Conservation (phyloP, 2,113 vertebrate species). For the Corynorhinus townsendii region DNA sequence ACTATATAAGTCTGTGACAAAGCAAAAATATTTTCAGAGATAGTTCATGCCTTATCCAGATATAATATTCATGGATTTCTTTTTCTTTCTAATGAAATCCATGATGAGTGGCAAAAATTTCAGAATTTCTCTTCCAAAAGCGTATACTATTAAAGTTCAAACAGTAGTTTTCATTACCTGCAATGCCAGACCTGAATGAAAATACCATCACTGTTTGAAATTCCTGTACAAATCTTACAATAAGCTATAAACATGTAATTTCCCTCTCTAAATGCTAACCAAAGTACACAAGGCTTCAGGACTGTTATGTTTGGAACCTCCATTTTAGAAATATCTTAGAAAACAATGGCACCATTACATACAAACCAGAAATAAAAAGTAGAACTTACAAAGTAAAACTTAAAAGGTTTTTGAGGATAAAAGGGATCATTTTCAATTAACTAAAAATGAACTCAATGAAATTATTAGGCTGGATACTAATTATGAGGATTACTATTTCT, state of each 20-base stretch:
- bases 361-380: not conserved
- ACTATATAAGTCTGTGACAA: not conserved
- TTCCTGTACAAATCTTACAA: not conserved
- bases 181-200: not conserved
- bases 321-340: not conserved
- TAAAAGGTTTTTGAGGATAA: not conserved
- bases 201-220: not conserved
- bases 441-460: not conserved
- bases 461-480: not conserved
- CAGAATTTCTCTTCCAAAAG: conserved; percentile 4
- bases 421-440: not conserved
- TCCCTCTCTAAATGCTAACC: not conserved
- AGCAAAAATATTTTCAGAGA: not conserved
- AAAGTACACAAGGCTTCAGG: not conserved
- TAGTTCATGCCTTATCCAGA: not conserved
- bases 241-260: not conserved
- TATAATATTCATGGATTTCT: not conserved
- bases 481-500: not conserved
- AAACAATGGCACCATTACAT: not conserved
- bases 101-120: not conserved
- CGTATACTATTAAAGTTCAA: not conserved
- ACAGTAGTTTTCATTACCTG: not conserved
- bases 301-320: not conserved
- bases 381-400: not conserved
- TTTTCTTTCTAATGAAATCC: not conserved